phyloP scores from a whole-genome alignment of 2,797 vertebrate genomes.

The Schizothorax lantsangensis region DNA sequence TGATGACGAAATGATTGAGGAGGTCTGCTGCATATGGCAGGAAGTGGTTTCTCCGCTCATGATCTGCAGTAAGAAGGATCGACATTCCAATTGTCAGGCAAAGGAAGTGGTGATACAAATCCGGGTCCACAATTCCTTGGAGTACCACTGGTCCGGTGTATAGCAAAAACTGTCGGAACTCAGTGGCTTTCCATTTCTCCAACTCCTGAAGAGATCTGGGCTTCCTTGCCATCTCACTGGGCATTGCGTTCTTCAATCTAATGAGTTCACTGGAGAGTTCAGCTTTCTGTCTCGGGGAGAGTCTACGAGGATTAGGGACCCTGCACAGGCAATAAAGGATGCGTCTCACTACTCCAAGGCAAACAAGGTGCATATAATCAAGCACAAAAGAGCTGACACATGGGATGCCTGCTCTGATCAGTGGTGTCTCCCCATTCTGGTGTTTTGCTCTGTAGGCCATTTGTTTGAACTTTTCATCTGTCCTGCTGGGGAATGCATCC shows the following conservation, averaged over 20 bases:
- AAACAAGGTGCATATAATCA: too few relatives aligned
- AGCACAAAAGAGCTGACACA: too few relatives aligned
- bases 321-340: too few relatives aligned
- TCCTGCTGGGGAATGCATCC: too few relatives aligned
- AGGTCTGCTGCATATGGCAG: conserved; percentile 1
- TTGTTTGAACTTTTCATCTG: too few relatives aligned
- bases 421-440: too few relatives aligned
- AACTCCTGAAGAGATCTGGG: conserved; percentile 10
- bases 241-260: conserved; percentile 16
- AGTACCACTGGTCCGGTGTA: conserved; percentile 17
- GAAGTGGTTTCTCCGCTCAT: background rate
- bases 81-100: conserved; percentile 13
- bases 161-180: background rate
- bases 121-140: conserved; percentile 29
- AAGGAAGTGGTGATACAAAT: conserved; percentile 34
- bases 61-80: conserved; percentile 1
- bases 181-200: conserved; percentile 2
- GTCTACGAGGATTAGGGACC: too few relatives aligned
- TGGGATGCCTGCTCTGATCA: too few relatives aligned
- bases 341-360: too few relatives aligned
- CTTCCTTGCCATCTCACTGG: conserved; percentile 14
- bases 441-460: too few relatives aligned
- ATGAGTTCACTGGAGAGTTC: too few relatives aligned
- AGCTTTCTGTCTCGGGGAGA: too few relatives aligned
- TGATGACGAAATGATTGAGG: background rate